Conservation (phyloP, 2,113 vertebrate genomes). For the Lates calcarifer region DNA sequence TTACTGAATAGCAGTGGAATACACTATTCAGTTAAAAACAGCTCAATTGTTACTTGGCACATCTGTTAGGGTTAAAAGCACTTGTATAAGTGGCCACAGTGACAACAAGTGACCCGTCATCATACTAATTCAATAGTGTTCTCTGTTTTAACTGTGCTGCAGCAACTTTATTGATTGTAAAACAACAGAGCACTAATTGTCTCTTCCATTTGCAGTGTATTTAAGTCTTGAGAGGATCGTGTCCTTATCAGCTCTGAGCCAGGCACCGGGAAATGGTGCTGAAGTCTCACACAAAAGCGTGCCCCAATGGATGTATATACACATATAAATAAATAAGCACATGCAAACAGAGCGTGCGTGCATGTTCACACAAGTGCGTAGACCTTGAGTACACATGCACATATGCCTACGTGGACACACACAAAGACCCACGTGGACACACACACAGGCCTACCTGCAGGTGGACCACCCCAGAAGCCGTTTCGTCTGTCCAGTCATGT, state of each 20-base stretch:
- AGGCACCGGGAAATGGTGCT: slow-evolving; percentile 61
- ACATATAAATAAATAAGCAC: neutral
- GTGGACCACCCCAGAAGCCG: slow-evolving; percentile 1
- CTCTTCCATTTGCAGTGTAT: slow-evolving; percentile 70
- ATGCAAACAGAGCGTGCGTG: neutral
- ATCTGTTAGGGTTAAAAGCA: slow-evolving; percentile 42
- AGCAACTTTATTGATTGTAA: slow-evolving; percentile 77
- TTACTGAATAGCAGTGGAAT: slow-evolving; percentile 18
- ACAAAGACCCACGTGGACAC: neutral
- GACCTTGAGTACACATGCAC: neutral
- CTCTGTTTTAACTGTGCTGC: slow-evolving; percentile 43
- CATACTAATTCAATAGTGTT: slow-evolving; percentile 55
- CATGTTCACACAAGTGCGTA: neutral
- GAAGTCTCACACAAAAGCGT: slow-evolving; percentile 42
- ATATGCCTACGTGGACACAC: neutral
- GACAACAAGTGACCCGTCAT: slow-evolving; percentile 59
- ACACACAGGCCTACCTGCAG: slow-evolving; percentile 14
- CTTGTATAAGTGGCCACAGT: slow-evolving; percentile 26
- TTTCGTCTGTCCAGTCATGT: slow-evolving; percentile 49
- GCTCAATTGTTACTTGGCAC: slow-evolving; percentile 47
- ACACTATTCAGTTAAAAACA: slow-evolving; percentile 37
- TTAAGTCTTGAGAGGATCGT: slow-evolving; percentile 69
- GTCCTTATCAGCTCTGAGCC: slow-evolving; percentile 74
- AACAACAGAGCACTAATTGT: slow-evolving; percentile 78
- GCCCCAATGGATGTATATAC: neutral